phyloP scores from a whole-genome alignment of 1,140 invertebrate species.

The Centruroides sculpturatus region DNA sequence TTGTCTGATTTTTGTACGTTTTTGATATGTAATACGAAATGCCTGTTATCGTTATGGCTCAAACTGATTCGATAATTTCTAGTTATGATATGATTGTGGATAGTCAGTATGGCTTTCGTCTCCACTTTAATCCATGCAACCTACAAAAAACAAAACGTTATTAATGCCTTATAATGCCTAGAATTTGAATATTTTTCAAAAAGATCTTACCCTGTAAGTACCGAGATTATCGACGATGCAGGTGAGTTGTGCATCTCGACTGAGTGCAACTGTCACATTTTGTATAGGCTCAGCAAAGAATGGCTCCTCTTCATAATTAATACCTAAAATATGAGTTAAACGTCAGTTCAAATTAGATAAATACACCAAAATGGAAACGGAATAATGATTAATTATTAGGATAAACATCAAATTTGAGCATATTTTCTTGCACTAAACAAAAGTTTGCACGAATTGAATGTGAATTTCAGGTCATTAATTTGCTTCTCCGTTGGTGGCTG shows the following conservation, averaged over 20 bases:
- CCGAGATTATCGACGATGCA: slow-evolving; percentile 63
- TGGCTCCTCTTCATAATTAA: slow-evolving; percentile 28
- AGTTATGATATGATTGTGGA: slow-evolving; percentile 78
- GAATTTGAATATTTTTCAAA: too few species aligned
- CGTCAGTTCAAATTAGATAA: too few species aligned
- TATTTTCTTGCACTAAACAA: too few species aligned
- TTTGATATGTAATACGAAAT: slow-evolving; percentile 76
- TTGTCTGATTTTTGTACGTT: slow-evolving; percentile 80
- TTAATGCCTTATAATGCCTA: too few species aligned
- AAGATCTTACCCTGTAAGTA: slow-evolving; percentile 50
- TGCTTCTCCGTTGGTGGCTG: too few species aligned
- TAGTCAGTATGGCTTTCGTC: slow-evolving; percentile 49
- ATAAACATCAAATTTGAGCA: too few species aligned
- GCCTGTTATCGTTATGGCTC: slow-evolving; percentile 78
- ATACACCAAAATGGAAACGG: too few species aligned
- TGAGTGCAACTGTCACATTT: slow-evolving; percentile 60
- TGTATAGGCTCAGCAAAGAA: slow-evolving; percentile 55
- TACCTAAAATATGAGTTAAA: too few species aligned
- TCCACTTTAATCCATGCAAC: slow-evolving; percentile 18
- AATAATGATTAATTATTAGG: too few species aligned
- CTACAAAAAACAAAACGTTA: neutral
- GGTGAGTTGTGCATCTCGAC: slow-evolving; percentile 57
- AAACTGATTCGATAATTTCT: slow-evolving; percentile 51
- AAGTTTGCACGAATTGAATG: too few species aligned
- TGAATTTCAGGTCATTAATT: too few species aligned